Evolutionary conservation across 1,140 invertebrate species (phyloP), one percentile per base, ranked within the genome.

Genomic region (Macrocentrus cingulum): DNA sequence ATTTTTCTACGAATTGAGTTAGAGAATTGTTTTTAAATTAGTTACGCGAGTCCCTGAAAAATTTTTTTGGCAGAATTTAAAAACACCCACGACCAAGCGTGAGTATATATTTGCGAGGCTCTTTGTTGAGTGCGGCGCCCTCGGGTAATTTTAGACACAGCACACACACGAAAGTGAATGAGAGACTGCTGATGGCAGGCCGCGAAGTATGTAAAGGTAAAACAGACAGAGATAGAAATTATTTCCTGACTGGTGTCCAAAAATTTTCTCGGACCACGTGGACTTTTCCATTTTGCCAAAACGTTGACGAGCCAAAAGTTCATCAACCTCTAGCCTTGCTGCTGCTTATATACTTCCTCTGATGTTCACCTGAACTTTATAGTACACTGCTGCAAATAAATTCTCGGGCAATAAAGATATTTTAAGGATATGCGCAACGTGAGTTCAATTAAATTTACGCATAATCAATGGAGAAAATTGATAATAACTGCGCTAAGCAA

Each of bases 121-220:
- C 63, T 65, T 67, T 69, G 59, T 65, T 59, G 63, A 39, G 39
- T 48, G 62, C 63, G 67, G 66, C 66, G 65, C 67, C 59, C 61
- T 61, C 62, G 36, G 63, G 65, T 72, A 74, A 71, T 72, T 69
- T 74, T 70, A 71, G 71, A 54, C n/a, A n/a, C n/a, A n/a, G n/a
- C n/a, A n/a, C n/a, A n/a, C n/a, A 62, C 63, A 59, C 55, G 56
- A n/a, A n/a, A n/a, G 63, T 72, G 68, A 70, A 73, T 71, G 67
- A 70, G 63, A 41, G 58, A 63, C n/a, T 49, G 29, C 70, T 65
- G n/a, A n/a, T n/a, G n/a, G n/a, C n/a, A n/a, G n/a, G 65, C 65
- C 60, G 55, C 65, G 56, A 52, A 46, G 56, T 45, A 48, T 50
- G 37, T 58, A 65, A 66, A 64, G 63, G 63, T 67, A 62, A 29